Evolutionary conservation across 2,888 invertebrate genomes (phyloP), one percentile per base, ranked within the genome.

Genomic region (Phrixothrix hirtus): DNA sequence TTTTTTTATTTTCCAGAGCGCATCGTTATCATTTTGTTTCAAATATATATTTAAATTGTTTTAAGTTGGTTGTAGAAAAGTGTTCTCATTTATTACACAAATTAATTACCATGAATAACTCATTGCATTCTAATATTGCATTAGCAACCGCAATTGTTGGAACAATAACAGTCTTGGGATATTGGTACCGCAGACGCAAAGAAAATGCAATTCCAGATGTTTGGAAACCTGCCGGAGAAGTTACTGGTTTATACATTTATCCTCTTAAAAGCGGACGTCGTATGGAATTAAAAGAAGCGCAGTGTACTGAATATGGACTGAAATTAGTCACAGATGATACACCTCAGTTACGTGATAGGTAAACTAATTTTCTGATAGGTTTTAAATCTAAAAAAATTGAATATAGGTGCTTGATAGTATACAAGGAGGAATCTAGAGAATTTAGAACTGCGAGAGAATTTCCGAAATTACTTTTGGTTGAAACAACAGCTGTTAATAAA

Each of bases 381-480:
- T 10, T 9, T 10, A 1, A n/a, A 10, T 5, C 15, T 3, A 12
- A 1, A 10, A 36, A 27, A 9, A 30, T 7, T 4, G 11, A 32
- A n/a, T 34, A 7, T 16, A 52, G 52, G 26, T 38, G 41, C 11
- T 35, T 49, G 7, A 21, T 78, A 7, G 75, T 78, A 6, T 78
- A 76, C 57, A 69, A 71, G 15, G 76, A 73, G 55, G 70, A 69
- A 45, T 75, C 70, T 17, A 64, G 69, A 16, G 72, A 74, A 62
- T 77, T 77, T 55, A 65, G 72, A 59, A 77, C 78, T 1, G 77
- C 72, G 1, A 69, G 77, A 43, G 74, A 76, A 2, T 74, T 76
- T 56, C 78, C 80, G 0, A 76, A 77, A 38, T 63, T 81, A 66
- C 66, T 79, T 11, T 63, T 77, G 7, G 75, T 81, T 13, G 76